Percentiles rank a stretch among this genome's conserved stretches.
Evolutionary conservation across 2,888 invertebrate genomes (phyloP).

Genomic region (Uloborus plumipes): DNA sequence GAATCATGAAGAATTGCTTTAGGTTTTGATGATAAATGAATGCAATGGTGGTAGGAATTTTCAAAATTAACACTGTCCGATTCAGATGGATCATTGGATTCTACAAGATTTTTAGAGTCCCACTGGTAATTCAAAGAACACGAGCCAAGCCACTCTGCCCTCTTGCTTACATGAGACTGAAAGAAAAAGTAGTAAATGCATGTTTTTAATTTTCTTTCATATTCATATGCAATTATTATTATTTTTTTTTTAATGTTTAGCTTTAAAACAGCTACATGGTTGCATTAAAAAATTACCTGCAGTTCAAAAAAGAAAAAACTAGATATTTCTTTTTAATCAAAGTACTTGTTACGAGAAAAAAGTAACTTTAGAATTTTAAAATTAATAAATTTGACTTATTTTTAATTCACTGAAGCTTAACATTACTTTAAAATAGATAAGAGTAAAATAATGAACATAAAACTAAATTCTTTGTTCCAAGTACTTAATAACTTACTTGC

Average conservation of each 20-base stretch:
- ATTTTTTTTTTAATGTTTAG: background rate
- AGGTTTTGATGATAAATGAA: conserved; percentile 13
- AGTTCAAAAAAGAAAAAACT: no score
- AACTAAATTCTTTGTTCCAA: no score
- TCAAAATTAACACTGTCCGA: conserved; percentile 20
- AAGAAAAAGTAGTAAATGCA: conserved; percentile 9
- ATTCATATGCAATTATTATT: no score
- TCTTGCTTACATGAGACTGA: conserved; percentile 80
- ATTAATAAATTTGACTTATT: no score
- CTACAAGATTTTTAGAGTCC: conserved; percentile 18
- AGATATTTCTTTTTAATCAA: no score
- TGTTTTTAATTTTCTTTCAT: background rate
- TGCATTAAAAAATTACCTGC: background rate
- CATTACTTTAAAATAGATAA: no score
- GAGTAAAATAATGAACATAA: no score
- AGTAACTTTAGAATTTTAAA: no score
- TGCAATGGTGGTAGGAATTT: conserved; percentile 5
- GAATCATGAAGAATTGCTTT: conserved; percentile 23
- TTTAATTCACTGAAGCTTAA: no score
- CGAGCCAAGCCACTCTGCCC: conserved; percentile 81
- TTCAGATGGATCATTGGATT: conserved; percentile 10
- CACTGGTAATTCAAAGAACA: conserved; percentile 71
- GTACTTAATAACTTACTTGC: no score
- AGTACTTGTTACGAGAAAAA: no score
- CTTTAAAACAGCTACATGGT: background rate